A percentile compares a stretch with the other conserved stretches of the same genome.
Evolutionary conservation across 2,113 vertebrate genomes (phyloP).

Genomic region (Embiotoca jacksoni): DNA sequence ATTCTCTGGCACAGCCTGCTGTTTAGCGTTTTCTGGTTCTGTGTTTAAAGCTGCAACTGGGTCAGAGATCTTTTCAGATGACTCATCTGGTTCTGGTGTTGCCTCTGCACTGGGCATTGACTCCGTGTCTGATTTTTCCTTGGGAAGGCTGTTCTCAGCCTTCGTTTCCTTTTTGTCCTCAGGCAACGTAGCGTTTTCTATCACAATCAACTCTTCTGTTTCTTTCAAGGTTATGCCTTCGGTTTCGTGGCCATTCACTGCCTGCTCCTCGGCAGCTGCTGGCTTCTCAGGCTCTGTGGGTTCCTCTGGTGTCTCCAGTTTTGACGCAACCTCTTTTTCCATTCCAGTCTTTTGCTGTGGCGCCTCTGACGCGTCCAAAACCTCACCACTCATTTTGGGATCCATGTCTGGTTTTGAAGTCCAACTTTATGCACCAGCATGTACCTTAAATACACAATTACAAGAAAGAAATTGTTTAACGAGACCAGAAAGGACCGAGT

Average conservation of each 20-base stretch:
- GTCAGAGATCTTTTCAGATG: conserved; percentile 60
- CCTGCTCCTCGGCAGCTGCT: conserved; percentile 52
- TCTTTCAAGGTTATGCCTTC: conserved; percentile 3
- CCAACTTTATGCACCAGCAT: conserved; percentile 54
- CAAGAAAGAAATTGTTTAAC: background rate
- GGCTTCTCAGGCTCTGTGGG: conserved; percentile 61
- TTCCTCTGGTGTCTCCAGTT: conserved; percentile 45
- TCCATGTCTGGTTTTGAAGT: conserved; percentile 75
- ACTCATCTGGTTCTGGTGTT: conserved; percentile 52
- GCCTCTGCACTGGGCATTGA: background rate
- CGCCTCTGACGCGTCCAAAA: conserved; percentile 60
- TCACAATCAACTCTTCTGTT: conserved; percentile 43
- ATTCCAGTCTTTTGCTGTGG: conserved; percentile 22
- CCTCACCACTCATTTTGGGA: conserved; percentile 67
- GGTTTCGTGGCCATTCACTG: conserved; percentile 42
- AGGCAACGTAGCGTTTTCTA: background rate
- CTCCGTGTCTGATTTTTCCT: conserved; percentile 41
- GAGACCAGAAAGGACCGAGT: background rate
- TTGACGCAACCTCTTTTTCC: conserved; percentile 61
- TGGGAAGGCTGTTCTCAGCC: background rate
- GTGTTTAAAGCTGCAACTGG: conserved; percentile 24
- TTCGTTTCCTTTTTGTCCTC: conserved; percentile 28
- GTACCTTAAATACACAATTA: conserved; percentile 59
- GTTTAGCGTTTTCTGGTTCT: conserved; percentile 59
- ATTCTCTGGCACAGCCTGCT: conserved; percentile 60